Conservation (phyloP, 2,797 vertebrate genomes). For the Onychomys leucogaster region DNA sequence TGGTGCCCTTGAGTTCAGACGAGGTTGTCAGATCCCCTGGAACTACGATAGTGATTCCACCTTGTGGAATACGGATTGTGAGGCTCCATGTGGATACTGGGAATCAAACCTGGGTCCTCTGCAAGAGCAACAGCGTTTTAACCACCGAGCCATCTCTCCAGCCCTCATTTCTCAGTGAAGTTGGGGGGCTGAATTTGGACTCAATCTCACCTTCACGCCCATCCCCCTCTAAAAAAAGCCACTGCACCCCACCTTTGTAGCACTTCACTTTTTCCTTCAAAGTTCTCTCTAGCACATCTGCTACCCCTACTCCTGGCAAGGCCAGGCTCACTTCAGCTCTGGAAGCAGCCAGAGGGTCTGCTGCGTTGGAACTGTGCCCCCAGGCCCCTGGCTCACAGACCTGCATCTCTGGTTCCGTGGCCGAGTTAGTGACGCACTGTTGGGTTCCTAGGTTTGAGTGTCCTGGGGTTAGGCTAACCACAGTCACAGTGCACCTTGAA, state of each 20-base stretch:
- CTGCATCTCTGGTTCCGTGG: not conserved
- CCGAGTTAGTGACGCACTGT: not conserved
- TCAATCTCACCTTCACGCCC: not conserved
- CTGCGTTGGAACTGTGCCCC: not conserved
- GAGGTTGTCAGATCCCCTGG: no score
- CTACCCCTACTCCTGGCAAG: not conserved
- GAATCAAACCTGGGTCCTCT: no score
- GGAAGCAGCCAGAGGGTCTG: not conserved
- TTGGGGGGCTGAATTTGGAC: not conserved
- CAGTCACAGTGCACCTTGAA: not conserved
- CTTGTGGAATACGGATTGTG: no score
- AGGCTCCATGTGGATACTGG: no score
- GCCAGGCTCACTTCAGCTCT: not conserved
- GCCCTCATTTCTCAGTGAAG: not conserved
- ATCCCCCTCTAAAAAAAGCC: not conserved
- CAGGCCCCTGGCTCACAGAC: not conserved
- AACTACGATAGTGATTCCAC: no score
- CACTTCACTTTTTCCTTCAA: slow-evolving; percentile 61
- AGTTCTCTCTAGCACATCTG: slow-evolving; percentile 53
- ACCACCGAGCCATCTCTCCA: no score
- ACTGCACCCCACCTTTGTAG: slow-evolving; percentile 36
- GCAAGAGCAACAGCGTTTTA: no score
- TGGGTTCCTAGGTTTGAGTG: not conserved
- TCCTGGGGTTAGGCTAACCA: not conserved
- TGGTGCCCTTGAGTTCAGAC: no score